phyloP scores from a whole-genome alignment of 2,113 vertebrate species.

The Catagonus wagneri region DNA sequence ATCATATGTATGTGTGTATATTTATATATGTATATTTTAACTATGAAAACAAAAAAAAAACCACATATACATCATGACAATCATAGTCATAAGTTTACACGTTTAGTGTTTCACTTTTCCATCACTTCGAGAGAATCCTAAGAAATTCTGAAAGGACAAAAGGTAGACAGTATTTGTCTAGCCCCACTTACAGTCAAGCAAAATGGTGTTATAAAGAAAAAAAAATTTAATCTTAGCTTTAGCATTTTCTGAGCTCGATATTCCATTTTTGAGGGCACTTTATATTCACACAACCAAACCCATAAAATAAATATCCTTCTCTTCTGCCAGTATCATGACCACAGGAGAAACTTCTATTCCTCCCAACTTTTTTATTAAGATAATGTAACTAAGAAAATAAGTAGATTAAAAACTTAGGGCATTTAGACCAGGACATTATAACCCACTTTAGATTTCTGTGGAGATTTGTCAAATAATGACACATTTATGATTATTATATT shows the following conservation, averaged over 20 bases:
- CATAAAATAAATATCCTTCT: not conserved
- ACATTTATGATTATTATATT: not conserved
- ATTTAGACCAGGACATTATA: not conserved
- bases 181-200: not conserved
- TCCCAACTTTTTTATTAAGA: not conserved
- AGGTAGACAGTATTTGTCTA: not conserved
- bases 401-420: not conserved
- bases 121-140: not conserved
- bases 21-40: not conserved
- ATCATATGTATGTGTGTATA: no score
- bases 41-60: not conserved
- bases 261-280: not conserved
- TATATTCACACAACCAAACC: constrained; percentile 18
- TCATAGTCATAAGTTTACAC: not conserved
- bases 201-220: not conserved
- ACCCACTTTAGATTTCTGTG: not conserved
- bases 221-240: constrained; percentile 31
- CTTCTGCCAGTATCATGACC: not conserved
- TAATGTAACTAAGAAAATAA: constrained; percentile 39
- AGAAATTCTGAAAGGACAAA: constrained; percentile 35
- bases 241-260: not conserved
- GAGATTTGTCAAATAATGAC: not conserved
- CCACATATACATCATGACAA: not conserved
- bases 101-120: constrained; percentile 18
- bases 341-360: not conserved